phyloP scores from a whole-genome alignment of 2,797 vertebrate genomes.

The Siniperca scherzeri region DNA sequence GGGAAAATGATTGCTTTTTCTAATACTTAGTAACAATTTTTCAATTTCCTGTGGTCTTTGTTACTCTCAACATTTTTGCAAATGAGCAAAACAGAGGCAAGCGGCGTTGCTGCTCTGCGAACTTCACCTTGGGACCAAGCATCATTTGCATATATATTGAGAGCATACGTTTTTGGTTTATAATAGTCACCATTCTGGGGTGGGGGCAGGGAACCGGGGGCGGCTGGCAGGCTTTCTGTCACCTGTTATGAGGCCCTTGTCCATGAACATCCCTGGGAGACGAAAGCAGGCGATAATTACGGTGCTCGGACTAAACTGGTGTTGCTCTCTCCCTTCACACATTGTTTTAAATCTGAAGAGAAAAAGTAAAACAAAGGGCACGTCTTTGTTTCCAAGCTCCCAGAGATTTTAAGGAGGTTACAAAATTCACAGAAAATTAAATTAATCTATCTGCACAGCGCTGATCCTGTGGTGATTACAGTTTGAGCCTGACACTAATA shows the following conservation, averaged over 20 bases:
- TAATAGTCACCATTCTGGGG: slow-evolving; percentile 85
- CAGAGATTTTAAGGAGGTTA: slow-evolving; percentile 51
- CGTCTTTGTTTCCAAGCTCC: slow-evolving; percentile 58
- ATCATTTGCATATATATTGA: slow-evolving; percentile 95
- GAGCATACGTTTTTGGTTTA: slow-evolving; percentile 92
- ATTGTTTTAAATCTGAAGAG: slow-evolving; percentile 73
- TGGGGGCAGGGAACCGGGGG: slow-evolving; percentile 77
- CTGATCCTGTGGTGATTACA: slow-evolving; percentile 76
- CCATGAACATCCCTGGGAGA: slow-evolving; percentile 84
- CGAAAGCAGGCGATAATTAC: slow-evolving; percentile 86
- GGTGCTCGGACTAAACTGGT: slow-evolving; percentile 80
- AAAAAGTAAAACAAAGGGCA: slow-evolving; percentile 72
- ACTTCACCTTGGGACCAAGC: slow-evolving; percentile 87
- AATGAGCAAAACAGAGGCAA: slow-evolving; percentile 88
- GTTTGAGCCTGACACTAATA: slow-evolving; percentile 69
- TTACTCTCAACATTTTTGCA: slow-evolving; percentile 87
- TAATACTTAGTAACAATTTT: slow-evolving; percentile 88
- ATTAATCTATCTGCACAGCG: slow-evolving; percentile 62
- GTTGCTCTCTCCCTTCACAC: slow-evolving; percentile 74
- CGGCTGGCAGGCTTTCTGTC: slow-evolving; percentile 84
- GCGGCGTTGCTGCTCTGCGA: slow-evolving; percentile 79
- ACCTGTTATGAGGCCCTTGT: slow-evolving; percentile 87
- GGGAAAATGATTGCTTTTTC: slow-evolving; percentile 88
- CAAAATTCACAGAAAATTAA: slow-evolving; percentile 67
- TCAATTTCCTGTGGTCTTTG: slow-evolving; percentile 88